These are phyloP conservation scores for Chloebia gouldiae DNA, from an alignment of 2,113 vertebrate species.

Conservation along the genomic window DNA sequence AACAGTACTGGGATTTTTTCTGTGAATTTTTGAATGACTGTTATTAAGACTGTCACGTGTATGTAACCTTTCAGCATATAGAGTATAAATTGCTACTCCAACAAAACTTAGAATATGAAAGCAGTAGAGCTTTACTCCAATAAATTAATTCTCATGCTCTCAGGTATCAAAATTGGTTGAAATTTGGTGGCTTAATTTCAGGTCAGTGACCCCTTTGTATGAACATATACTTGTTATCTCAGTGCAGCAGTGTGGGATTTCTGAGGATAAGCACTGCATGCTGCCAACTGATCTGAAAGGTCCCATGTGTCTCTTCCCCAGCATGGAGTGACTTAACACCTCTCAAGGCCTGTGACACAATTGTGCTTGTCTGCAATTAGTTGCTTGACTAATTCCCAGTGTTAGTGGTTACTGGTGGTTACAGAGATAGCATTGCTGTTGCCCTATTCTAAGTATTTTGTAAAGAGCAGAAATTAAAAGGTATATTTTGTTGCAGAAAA, in stretches of 20 bases:
- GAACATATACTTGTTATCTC: not conserved
- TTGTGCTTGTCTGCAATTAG: not conserved
- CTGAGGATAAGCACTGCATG: not conserved
- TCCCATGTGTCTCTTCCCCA: not conserved
- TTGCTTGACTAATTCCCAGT: not conserved
- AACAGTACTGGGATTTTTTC: not conserved
- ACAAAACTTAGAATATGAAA: not conserved
- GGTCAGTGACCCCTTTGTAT: not conserved
- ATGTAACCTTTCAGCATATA: not conserved
- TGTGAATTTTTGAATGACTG: not conserved
- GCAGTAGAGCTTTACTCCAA: not conserved
- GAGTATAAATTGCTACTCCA: not conserved
- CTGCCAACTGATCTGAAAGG: fast-evolving
- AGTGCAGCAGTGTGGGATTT: not conserved
- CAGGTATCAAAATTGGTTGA: not conserved
- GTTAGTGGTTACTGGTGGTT: not conserved
- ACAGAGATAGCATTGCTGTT: not conserved
- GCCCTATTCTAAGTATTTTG: not conserved
- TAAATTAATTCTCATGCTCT: not conserved
- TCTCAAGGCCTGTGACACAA: not conserved
- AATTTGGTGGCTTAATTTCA: not conserved
- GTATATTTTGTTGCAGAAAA: not conserved
- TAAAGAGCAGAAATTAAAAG: not conserved
- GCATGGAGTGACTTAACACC: not conserved
- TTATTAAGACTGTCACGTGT: not conserved